Evolutionary conservation across 2,113 vertebrate genomes (phyloP).

Genomic region (Sphyrna mokarran): DNA sequence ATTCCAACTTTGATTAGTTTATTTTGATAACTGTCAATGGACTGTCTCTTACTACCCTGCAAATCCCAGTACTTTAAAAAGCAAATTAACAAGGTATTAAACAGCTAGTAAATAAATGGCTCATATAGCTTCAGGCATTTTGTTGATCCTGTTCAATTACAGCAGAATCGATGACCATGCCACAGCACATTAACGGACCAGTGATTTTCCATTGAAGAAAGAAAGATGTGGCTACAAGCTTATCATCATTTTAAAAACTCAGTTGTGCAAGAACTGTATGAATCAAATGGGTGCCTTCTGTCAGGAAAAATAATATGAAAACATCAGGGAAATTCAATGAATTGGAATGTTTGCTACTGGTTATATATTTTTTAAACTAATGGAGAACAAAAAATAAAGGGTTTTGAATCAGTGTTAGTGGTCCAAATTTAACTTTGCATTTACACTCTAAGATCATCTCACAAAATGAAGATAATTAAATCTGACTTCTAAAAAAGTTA

Average conservation of each 20-base stretch:
- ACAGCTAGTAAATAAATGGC: conserved; percentile 39
- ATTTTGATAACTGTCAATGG: background rate
- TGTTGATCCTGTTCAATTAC: conserved; percentile 43
- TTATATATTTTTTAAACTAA: too few relatives aligned
- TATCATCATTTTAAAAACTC: conserved; percentile 39
- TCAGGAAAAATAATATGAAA: too few relatives aligned
- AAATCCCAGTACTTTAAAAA: conserved; percentile 34
- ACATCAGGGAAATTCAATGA: too few relatives aligned
- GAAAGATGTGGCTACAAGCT: conserved; percentile 40
- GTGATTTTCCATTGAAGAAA: conserved; percentile 41
- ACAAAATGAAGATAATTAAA: too few relatives aligned
- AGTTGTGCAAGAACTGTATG: background rate
- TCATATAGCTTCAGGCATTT: conserved; percentile 38
- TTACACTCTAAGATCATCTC: too few relatives aligned
- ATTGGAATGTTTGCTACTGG: too few relatives aligned
- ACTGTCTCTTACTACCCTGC: background rate
- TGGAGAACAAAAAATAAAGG: too few relatives aligned
- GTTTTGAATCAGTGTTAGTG: too few relatives aligned
- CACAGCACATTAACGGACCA: conserved; percentile 39
- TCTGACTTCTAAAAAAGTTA: too few relatives aligned
- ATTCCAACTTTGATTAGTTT: background rate
- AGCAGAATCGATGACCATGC: conserved; percentile 41
- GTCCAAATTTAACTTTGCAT: too few relatives aligned
- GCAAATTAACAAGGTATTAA: conserved; percentile 43
- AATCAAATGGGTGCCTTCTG: background rate